Conservation (phyloP, 2,888 invertebrate genomes). For the Troides helena region DNA sequence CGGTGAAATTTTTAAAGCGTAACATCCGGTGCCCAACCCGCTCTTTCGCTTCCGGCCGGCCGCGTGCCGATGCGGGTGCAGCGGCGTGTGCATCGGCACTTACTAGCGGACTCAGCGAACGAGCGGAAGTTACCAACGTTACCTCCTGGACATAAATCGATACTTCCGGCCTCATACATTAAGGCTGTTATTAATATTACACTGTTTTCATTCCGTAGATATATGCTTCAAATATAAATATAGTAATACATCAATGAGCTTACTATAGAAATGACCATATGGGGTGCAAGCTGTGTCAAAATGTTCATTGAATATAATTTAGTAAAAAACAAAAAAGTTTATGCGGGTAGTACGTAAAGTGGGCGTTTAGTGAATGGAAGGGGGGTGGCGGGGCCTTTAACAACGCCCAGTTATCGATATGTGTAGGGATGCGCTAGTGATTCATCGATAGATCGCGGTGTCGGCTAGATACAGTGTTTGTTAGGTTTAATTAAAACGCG, state of each 20-base stretch:
- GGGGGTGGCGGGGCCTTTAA: conserved; percentile 35
- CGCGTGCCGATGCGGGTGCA: conserved; percentile 52
- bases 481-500: conserved; percentile 23
- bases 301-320: too few species aligned
- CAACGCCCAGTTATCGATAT: conserved; percentile 42
- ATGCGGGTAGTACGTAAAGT: conserved; percentile 46
- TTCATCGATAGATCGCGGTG: conserved; percentile 40
- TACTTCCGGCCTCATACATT: too few species aligned
- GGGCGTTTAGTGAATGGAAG: conserved; percentile 43
- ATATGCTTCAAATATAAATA: too few species aligned
- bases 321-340: conserved; percentile 35
- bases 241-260: too few species aligned
- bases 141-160: not conserved
- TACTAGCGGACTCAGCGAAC: conserved; percentile 6
- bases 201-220: too few species aligned
- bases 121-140: conserved; percentile 8
- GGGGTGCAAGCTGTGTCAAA: too few species aligned
- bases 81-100: conserved; percentile 38
- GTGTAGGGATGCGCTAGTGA: conserved; percentile 42
- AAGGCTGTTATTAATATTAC: too few species aligned
- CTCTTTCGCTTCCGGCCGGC: conserved; percentile 45
- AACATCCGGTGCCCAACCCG: conserved; percentile 33
- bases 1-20: conserved; percentile 39
- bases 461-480: conserved; percentile 28
- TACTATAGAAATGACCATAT: too few species aligned